Conservation (phyloP, 1,140 invertebrate species). For the Megalonaias nervosa region DNA sequence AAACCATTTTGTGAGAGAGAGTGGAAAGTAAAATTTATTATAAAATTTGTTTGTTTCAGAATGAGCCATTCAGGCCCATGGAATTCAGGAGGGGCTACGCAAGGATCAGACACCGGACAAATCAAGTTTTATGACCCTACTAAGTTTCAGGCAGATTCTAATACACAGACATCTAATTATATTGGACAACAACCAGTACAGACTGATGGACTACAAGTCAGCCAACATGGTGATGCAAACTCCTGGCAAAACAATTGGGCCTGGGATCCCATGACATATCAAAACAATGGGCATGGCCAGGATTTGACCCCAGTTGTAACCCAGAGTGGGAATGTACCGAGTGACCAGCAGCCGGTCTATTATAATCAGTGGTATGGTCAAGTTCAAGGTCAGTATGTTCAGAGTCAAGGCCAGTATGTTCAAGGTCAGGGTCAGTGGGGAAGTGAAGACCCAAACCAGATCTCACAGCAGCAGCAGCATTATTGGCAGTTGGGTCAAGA, state of each 20-base stretch:
- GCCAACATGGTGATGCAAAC: conserved; percentile 7
- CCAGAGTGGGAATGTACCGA: not conserved
- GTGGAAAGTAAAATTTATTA: not conserved
- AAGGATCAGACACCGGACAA: conserved; percentile 18
- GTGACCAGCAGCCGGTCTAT: not conserved
- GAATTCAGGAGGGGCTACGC: not conserved
- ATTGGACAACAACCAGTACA: not conserved
- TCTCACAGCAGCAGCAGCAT: no score
- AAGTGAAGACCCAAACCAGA: not conserved
- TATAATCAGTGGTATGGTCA: conserved; percentile 12
- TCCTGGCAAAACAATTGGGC: conserved; percentile 20
- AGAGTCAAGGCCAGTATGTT: conserved; percentile 1
- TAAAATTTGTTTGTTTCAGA: conserved; percentile 14
- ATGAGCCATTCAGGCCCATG: conserved; percentile 25
- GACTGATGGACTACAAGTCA: not conserved
- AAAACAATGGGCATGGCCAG: conserved; percentile 5
- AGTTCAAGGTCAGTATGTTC: conserved; percentile 11
- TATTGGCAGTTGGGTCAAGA: no score
- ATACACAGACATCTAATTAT: not conserved
- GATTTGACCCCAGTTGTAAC: not conserved
- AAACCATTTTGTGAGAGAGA: no score
- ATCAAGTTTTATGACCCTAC: conserved; percentile 30
- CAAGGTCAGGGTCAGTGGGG: conserved; percentile 20
- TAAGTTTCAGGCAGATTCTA: conserved; percentile 19
- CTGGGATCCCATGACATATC: conserved; percentile 12